Evolutionary conservation across 2,888 invertebrate species (phyloP), one percentile per base, ranked within the genome.

Genomic region (Monopis laevigella): DNA sequence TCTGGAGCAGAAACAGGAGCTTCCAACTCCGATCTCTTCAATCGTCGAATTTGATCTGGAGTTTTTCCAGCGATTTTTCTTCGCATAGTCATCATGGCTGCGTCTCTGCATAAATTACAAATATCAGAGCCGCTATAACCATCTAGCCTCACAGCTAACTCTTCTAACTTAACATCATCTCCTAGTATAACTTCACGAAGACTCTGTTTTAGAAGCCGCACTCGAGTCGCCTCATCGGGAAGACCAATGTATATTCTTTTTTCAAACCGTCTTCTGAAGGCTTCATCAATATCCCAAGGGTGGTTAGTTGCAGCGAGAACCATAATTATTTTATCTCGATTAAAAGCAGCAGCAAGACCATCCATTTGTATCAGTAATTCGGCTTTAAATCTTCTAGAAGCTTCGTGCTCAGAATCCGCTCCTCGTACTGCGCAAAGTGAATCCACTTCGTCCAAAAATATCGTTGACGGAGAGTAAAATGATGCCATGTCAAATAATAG

Each of bases 291-390:
- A 58, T 93, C 93, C 94, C 94, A 94, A 0, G 95, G 94, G 59
- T 93, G 92, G 68, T 95, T 95, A 1, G 94, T 95, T 4, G 95
- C 94, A 0, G 93, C 94, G 49, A 95, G 65, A 11, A 95, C 93
- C 90, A 94, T 92, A 16, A 95, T 89, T 14, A 88, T 80, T 56
- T 88, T 88, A 41, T 86, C 84, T 46, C 82, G 83, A 52, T 81
- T 70, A 48, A 84, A 78, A 39, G 81, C 73, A 7, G 86, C 86
- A 52, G 86, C 86, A 5, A 89, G 71, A 3, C 94, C 95, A 60
- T 95, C 95, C 93, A 95, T 95, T 72, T 95, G 94, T 54, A 93
- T 90, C 2, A 95, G 85, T 10, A 95, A 77, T 60, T 95, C 94
- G 0, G 93, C 92, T 64, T 95, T 95, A 48, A 94, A 92, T 34